A percentile compares a stretch with the other conserved stretches of the same genome.
These are phyloP conservation scores for Diarsia mendica DNA, from an alignment of 2,888 invertebrate species.

Conservation along the genomic window DNA sequence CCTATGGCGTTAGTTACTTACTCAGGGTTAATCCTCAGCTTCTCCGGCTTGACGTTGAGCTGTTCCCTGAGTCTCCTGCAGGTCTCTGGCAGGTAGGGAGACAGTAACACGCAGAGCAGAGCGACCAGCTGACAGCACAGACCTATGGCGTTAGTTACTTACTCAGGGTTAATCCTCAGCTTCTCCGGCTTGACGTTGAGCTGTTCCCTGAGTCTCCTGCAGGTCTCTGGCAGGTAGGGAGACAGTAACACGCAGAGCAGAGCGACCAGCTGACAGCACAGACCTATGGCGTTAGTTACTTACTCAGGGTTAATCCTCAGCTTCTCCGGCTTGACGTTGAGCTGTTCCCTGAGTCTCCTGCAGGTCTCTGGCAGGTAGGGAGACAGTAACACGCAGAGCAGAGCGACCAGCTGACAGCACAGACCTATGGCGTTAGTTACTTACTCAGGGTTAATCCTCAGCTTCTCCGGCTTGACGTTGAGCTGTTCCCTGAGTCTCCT, in stretches of 20 bases:
- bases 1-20: constrained; percentile 93
- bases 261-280: constrained; percentile 92
- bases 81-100: constrained; percentile 97
- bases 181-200: constrained; percentile 90
- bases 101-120: constrained; percentile 94
- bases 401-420: constrained; percentile 91
- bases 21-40: constrained; percentile 89
- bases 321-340: constrained; percentile 90
- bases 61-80: constrained; percentile 93
- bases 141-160: constrained; percentile 92
- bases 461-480: constrained; percentile 87
- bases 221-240: constrained; percentile 97
- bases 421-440: constrained; percentile 93
- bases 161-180: constrained; percentile 90
- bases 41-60: constrained; percentile 90
- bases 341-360: constrained; percentile 92
- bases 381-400: constrained; percentile 95
- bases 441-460: constrained; percentile 90
- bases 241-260: constrained; percentile 95
- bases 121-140: constrained; percentile 92
- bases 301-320: constrained; percentile 90
- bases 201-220: constrained; percentile 92
- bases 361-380: constrained; percentile 98
- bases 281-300: constrained; percentile 92
- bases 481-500: constrained; percentile 93